These are phyloP conservation scores for Formica selysi DNA, from an alignment of 1,140 invertebrate species.

Conservation along the genomic window DNA sequence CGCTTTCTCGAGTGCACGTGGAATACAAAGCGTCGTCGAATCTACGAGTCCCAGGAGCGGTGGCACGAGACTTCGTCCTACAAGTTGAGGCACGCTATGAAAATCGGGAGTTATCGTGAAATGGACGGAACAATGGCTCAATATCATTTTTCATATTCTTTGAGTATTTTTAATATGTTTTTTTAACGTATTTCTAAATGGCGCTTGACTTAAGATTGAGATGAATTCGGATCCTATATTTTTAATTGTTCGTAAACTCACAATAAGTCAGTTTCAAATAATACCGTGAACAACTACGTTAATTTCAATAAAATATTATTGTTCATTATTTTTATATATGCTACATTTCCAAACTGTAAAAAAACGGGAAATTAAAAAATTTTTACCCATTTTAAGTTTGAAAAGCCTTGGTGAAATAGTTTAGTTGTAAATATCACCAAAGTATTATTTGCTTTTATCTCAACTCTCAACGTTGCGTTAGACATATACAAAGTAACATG, in stretches of 20 bases:
- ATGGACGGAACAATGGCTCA: conserved; percentile 30
- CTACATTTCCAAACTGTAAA: not conserved
- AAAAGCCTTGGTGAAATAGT: not conserved
- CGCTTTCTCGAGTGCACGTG: conserved; percentile 78
- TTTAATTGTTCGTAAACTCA: not conserved
- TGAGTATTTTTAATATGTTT: conserved; percentile 16
- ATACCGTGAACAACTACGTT: not conserved
- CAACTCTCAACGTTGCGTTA: not conserved
- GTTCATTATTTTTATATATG: not conserved
- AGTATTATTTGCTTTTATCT: not conserved
- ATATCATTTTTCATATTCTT: not conserved
- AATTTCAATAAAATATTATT: not conserved
- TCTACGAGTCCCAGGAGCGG: conserved; percentile 77
- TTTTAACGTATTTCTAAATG: not conserved
- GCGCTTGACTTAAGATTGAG: not conserved
- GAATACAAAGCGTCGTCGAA: conserved; percentile 79
- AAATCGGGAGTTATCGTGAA: conserved; percentile 63
- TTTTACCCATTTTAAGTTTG: not conserved
- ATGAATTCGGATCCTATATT: not conserved
- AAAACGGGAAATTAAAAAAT: not conserved
- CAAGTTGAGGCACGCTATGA: not conserved
- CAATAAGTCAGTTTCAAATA: not conserved
- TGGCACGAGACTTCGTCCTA: conserved; percentile 50
- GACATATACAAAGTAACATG: not conserved
- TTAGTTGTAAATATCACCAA: not conserved